Conservation (phyloP, 2,888 invertebrate species). For the Anoplius nigerrimus region DNA sequence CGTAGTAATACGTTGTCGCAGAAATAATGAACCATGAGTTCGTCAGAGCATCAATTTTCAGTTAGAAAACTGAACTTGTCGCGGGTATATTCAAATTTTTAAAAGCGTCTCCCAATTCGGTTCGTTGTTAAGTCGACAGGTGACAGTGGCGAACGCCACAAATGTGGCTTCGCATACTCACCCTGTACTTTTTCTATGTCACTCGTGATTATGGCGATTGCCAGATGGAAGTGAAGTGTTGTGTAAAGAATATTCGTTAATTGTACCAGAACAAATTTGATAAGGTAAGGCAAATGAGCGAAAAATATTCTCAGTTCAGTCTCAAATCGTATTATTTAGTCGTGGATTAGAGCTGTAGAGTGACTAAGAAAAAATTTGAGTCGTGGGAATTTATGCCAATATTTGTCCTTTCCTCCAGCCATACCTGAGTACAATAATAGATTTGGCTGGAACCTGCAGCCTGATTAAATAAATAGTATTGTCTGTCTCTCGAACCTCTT, state of each 20-base stretch:
- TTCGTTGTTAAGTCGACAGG: too few species aligned
- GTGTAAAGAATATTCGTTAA: conserved; percentile 37
- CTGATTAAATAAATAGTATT: conserved; percentile 73
- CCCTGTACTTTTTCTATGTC: background rate
- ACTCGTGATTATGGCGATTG: conserved; percentile 43
- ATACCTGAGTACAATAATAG: conserved; percentile 75
- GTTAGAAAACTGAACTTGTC: too few species aligned
- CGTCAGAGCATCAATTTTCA: too few species aligned
- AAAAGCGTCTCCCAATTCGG: too few species aligned
- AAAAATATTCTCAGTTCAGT: background rate
- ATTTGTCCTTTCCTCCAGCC: conserved; percentile 70
- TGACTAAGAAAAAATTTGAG: background rate
- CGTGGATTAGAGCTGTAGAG: background rate
- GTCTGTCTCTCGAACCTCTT: conserved; percentile 59
- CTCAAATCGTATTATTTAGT: background rate
- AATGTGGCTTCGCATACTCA: background rate
- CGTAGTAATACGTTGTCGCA: too few species aligned
- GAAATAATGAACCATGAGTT: too few species aligned
- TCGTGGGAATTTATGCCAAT: conserved; percentile 30
- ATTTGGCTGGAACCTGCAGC: conserved; percentile 75
- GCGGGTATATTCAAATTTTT: too few species aligned
- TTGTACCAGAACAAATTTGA: background rate
- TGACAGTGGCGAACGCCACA: background rate
- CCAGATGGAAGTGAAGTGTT: conserved; percentile 54
- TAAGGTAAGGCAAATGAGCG: background rate